A percentile compares a stretch with the other conserved stretches of the same genome.
Conservation (phyloP, 2,888 invertebrate genomes). For the Hesperia comma region DNA sequence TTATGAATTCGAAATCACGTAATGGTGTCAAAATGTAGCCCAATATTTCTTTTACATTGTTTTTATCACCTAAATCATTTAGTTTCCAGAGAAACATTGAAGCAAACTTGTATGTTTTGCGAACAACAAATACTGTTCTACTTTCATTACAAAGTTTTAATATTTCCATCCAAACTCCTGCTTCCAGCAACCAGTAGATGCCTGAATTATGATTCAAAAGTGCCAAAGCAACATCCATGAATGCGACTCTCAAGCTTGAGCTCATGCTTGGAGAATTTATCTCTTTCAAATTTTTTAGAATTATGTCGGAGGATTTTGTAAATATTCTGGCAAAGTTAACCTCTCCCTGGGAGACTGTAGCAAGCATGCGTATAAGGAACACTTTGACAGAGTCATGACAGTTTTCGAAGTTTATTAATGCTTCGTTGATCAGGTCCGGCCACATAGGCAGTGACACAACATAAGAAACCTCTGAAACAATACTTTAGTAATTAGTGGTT, state of each 20-base stretch:
- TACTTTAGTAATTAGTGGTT: background rate
- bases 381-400: constrained; percentile 73
- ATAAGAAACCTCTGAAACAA: constrained; percentile 64
- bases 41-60: constrained; percentile 75
- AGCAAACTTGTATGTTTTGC: constrained; percentile 87
- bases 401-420: constrained; percentile 53
- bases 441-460: constrained; percentile 57
- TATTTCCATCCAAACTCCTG: constrained; percentile 86
- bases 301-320: constrained; percentile 57
- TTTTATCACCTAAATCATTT: constrained; percentile 72
- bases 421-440: constrained; percentile 60
- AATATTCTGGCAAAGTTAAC: constrained; percentile 84
- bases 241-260: constrained; percentile 87
- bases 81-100: constrained; percentile 84
- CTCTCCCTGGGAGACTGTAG: constrained; percentile 84
- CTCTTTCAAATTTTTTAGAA: constrained; percentile 56
- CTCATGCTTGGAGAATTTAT: constrained; percentile 66
- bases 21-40: constrained; percentile 83
- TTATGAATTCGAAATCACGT: constrained; percentile 78
- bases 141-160: constrained; percentile 85
- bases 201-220: constrained; percentile 86
- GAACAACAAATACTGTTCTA: constrained; percentile 88
- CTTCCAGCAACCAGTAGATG: constrained; percentile 85
- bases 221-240: constrained; percentile 85
- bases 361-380: constrained; percentile 86